These are phyloP conservation scores for Eurosta solidaginis DNA, from an alignment of 1,140 invertebrate genomes.

Conservation along the genomic window DNA sequence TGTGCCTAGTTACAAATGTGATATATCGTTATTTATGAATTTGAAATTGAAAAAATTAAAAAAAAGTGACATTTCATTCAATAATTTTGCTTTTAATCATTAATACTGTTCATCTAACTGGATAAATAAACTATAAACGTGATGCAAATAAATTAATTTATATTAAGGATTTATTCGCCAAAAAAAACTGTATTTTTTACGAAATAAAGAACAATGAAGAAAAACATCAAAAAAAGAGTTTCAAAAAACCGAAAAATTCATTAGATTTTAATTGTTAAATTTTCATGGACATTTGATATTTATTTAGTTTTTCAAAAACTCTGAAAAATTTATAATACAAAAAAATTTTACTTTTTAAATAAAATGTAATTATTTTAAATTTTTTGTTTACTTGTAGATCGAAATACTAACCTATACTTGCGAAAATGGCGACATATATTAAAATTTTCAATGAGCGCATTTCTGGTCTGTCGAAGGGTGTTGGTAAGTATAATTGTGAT, in stretches of 20 bases:
- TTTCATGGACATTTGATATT: neutral
- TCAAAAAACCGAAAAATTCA: neutral
- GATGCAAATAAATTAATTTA: neutral
- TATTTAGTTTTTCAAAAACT: neutral
- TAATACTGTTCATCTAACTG: neutral
- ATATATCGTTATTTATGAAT: neutral
- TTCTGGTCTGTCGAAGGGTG: constrained; percentile 51
- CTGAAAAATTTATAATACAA: neutral
- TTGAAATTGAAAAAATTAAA: neutral
- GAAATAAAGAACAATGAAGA: neutral
- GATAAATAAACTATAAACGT: neutral
- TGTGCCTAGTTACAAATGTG: too few relatives aligned
- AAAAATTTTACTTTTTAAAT: neutral
- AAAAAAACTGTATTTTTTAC: neutral
- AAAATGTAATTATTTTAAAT: too few relatives aligned
- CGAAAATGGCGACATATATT: constrained; percentile 52
- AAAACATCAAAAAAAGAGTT: neutral
- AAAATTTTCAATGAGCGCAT: constrained; percentile 56
- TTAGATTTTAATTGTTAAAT: neutral
- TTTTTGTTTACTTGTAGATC: constrained; percentile 10
- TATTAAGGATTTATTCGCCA: neutral
- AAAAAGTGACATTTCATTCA: neutral
- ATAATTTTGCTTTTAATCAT: neutral
- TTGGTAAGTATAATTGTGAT: constrained; percentile 48
- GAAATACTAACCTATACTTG: neutral